Evolutionary conservation across 1,140 invertebrate genomes (phyloP), one percentile per base, ranked within the genome.

Genomic region (Nymphalis io): DNA sequence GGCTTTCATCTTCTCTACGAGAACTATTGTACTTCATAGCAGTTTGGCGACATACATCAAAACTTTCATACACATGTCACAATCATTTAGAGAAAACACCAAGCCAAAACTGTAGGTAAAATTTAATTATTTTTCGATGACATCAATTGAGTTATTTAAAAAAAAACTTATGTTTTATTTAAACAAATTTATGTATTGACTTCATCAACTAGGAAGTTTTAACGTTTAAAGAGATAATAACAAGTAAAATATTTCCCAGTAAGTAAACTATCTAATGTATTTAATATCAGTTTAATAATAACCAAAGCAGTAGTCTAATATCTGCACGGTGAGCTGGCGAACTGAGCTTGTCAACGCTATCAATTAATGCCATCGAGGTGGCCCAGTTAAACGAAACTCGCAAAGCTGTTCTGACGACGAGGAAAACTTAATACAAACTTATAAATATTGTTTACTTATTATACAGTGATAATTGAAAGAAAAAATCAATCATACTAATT

Each of bases 301-400:
- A 33, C 59, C 23, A 65, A 64, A 60, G 55, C 23, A 51, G 27
- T 48, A 48, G 38, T 66, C 57, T 60, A 67, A 60, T 53, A 72
- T 62, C 60, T 42, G 58, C 51, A 48, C 68, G 61, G 70, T 73
- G 74, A 75, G 69, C 75, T 66, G 68, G 63, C 71, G 27, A 53
- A 27, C 69, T 60, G 39, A 73, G 73, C 67, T 81, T 81, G 82
- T 84, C 79, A 84, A 80, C 80, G 78, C 77, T 84, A 87, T 87
- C 82, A 83, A 84, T 84, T 84, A 85, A 79, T 82, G 78, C 74
- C 79, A 80, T 84, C 82, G 75, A 73, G 74, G 76, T 81, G 84
- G 78, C 79, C 81, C 79, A 85, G 75, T 81, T 82, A 80, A 74
- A 83, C 79, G 73, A 83, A 85, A 81, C 62, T 51, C 51, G 76